Conservation (phyloP, 2,113 vertebrate genomes). For the Cromileptes altivelis region DNA sequence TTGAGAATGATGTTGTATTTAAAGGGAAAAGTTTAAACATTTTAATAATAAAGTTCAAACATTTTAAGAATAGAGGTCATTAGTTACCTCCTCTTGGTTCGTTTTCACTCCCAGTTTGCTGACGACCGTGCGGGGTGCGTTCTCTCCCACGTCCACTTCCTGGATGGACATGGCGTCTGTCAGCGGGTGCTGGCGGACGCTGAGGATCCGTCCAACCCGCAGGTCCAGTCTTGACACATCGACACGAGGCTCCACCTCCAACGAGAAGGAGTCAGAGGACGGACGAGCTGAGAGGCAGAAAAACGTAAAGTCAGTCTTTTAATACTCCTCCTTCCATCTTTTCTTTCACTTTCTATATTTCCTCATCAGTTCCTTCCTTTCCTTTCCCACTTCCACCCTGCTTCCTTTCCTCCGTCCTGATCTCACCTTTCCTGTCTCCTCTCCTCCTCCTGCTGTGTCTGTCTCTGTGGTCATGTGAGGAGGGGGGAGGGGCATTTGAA, state of each 20-base stretch:
- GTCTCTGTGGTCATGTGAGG: constrained; percentile 33
- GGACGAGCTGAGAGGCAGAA: constrained; percentile 23
- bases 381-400: too few species aligned
- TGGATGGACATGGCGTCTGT: constrained; percentile 89
- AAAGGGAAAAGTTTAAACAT: not conserved
- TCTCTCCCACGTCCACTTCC: constrained; percentile 93
- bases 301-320: not conserved
- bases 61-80: not conserved
- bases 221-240: constrained; percentile 93
- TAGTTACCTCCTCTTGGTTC: constrained; percentile 86
- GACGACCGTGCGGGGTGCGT: constrained; percentile 88
- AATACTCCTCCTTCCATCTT: too few species aligned
- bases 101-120: constrained; percentile 89
- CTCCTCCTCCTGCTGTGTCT: constrained; percentile 45
- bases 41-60: not conserved
- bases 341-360: too few species aligned
- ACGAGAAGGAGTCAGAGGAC: not conserved
- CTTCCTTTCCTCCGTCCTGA: too few species aligned
- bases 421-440: constrained; percentile 52
- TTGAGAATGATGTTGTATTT: not conserved
- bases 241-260: constrained; percentile 80
- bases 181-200: constrained; percentile 88
- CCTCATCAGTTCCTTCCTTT: not conserved
- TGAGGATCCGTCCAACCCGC: constrained; percentile 90
- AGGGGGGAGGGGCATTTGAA: not conserved